Evolutionary conservation across 2,797 vertebrate genomes (phyloP), one percentile per base, ranked within the genome.

Genomic region (Bovichtus diacanthus): DNA sequence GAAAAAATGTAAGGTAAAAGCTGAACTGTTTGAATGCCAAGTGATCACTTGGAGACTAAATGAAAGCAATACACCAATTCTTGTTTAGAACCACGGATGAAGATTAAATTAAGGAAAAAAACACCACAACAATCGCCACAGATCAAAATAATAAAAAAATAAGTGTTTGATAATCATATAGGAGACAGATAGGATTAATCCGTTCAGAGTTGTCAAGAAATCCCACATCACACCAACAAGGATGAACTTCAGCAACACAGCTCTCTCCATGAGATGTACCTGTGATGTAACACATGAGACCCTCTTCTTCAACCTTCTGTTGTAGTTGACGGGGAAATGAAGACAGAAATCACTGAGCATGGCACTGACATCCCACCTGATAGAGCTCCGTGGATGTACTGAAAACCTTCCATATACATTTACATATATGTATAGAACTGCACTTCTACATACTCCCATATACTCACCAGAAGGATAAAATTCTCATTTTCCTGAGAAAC

Each of bases 401-500:
- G 55, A 21, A 39, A 65, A 39, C 29, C 1, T 56, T 51, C 50
- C 11, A 16, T 53, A n/a, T 41, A 39, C 13, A 53, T 63, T 41
- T 59, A 36, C 15, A 60, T 53, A 39, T 19, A 73, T 43, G 13
- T 27, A 49, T 23, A 47, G 29, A 41, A 29, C 41, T 59, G 38
- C 18, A 50, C 16, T 62, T 79, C 41, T 74, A 56, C 29, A 55
- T 63, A 13, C 18, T 39, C 13, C n/a, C n/a, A n/a, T n/a, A n/a
- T n/a, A 38, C 36, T 81, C 44, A 60, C 38, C 41, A 41, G 29
- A 29, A 56, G 53, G 50, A 73, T 12, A 46, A 61, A 58, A 65
- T 63, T 49, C 31, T 69, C 8, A 69, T 77, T 80, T 78, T 66
- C 62, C 74, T 27, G 55, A 55, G 68, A 72, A 62, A 74, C 81